Conservation (phyloP, 2,113 vertebrate species). For the Eulemur macaco region DNA sequence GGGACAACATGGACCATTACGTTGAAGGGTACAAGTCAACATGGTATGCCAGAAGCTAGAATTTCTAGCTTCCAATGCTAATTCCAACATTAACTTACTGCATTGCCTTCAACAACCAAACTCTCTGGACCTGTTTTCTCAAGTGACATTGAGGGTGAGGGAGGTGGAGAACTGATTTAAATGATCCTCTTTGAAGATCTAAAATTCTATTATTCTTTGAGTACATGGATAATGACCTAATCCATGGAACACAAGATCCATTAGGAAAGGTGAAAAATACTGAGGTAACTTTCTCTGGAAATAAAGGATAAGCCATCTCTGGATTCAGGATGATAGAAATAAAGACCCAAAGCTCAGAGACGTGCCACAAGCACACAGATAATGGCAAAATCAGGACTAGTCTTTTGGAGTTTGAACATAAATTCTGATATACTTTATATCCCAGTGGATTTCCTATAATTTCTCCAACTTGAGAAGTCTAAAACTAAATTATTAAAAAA, state of each 20-base stretch:
- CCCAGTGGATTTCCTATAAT: background rate
- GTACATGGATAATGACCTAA: conserved; percentile 5
- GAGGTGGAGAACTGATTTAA: background rate
- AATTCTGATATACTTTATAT: background rate
- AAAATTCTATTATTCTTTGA: conserved; percentile 42
- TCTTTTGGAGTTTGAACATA: background rate
- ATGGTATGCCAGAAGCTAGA: background rate
- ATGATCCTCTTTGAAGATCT: background rate
- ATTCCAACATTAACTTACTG: background rate
- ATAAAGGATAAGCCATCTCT: background rate
- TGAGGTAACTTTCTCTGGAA: conserved; percentile 18
- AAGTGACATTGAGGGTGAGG: background rate
- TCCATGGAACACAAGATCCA: background rate
- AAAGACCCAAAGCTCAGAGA: background rate
- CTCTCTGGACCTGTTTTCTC: background rate
- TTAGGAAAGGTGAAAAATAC: background rate
- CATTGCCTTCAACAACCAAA: background rate
- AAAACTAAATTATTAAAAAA: background rate
- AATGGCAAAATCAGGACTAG: background rate
- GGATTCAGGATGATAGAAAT: background rate
- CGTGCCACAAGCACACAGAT: background rate
- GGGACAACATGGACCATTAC: background rate
- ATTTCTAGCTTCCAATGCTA: background rate
- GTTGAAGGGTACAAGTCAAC: background rate
- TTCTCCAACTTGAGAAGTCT: background rate